These are phyloP conservation scores for Dromaius novaehollandiae DNA, from an alignment of 2,113 vertebrate genomes.

Conservation along the genomic window DNA sequence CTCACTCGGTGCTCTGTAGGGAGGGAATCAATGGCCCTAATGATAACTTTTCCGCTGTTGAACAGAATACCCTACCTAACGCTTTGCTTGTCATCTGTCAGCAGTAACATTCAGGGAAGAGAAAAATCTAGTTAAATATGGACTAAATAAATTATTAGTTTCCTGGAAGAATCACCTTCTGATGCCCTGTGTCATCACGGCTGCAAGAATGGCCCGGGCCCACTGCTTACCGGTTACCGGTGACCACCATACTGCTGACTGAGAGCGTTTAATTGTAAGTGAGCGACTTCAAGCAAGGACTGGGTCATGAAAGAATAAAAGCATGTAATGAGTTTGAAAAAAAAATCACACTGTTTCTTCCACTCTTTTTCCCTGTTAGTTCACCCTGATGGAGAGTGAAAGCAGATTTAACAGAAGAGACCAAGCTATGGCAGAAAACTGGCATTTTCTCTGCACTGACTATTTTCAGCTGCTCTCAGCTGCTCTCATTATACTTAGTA, in stretches of 20 bases:
- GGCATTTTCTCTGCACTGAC: neutral
- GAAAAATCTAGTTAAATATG: neutral
- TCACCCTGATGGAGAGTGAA: neutral
- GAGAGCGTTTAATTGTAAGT: neutral
- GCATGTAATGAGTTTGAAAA: neutral
- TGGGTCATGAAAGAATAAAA: neutral
- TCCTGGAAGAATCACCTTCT: neutral
- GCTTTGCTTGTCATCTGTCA: neutral
- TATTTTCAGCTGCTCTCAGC: constrained; percentile 8
- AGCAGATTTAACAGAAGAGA: neutral
- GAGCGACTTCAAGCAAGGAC: neutral
- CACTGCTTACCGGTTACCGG: neutral
- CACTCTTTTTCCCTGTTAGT: neutral
- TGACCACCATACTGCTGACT: neutral
- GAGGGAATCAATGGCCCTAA: neutral
- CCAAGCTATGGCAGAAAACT: neutral
- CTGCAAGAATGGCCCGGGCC: neutral
- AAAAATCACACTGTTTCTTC: neutral
- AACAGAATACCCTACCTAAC: neutral
- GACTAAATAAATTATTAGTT: neutral
- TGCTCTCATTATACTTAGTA: neutral
- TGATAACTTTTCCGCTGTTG: neutral
- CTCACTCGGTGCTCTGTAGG: neutral
- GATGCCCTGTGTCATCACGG: neutral
- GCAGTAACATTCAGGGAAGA: neutral